A percentile compares a stretch with the other conserved stretches of the same genome.
phyloP scores from a whole-genome alignment of 2,797 vertebrate species.

The Holocentrus rufus region DNA sequence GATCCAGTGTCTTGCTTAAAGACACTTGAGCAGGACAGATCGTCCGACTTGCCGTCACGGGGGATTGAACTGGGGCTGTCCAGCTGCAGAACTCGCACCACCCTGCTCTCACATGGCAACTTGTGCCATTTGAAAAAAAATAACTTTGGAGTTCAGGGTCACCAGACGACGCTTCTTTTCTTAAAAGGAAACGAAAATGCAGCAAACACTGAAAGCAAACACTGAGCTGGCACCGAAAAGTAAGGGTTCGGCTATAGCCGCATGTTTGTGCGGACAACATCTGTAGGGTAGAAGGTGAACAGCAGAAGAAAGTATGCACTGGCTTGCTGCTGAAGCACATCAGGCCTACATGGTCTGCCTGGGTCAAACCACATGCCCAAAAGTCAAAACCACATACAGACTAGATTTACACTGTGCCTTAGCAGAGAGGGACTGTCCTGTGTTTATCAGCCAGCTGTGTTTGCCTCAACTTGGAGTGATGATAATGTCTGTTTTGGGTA shows the following conservation, averaged over 20 bases:
- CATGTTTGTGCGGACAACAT: no score
- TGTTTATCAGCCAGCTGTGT: neutral
- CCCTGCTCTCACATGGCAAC: no score
- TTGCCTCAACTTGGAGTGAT: neutral
- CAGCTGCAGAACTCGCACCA: neutral
- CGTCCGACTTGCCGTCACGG: slow-evolving; percentile 6
- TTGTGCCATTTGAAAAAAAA: neutral
- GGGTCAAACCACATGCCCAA: slow-evolving; percentile 41
- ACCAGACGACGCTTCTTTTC: neutral
- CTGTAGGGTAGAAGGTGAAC: neutral
- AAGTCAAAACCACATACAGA: slow-evolving; percentile 10
- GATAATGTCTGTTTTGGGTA: neutral
- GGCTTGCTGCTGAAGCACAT: slow-evolving; percentile 16
- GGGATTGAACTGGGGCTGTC: neutral
- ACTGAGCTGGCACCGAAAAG: no score
- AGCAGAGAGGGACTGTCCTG: slow-evolving; percentile 23
- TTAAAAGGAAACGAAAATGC: no score
- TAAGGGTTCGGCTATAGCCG: no score
- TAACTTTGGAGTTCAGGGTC: neutral
- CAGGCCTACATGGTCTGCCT: slow-evolving; percentile 26
- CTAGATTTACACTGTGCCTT: slow-evolving; percentile 29
- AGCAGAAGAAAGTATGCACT: slow-evolving; percentile 27
- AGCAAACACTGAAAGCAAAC: no score
- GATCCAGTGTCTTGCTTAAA: neutral
- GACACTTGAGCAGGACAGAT: slow-evolving; percentile 1